Percentiles rank a stretch among this genome's conserved stretches.
Evolutionary conservation across 2,113 vertebrate species (phyloP).

Genomic region (Corythoichthys haematopterus): DNA sequence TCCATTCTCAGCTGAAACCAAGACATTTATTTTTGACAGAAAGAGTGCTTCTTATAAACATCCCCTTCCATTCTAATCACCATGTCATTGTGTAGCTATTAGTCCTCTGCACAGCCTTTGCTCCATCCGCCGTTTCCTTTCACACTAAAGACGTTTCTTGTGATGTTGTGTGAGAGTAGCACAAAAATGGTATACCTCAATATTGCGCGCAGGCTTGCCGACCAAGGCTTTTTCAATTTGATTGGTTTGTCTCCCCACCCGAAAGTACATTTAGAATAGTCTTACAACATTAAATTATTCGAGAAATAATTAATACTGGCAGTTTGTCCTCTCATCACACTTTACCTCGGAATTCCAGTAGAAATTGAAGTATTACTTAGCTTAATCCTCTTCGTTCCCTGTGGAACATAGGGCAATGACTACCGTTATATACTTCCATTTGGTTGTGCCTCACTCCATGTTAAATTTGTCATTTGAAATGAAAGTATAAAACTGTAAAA

Average conservation of each 20-base stretch:
- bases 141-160: conserved; percentile 70
- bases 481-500: conserved; percentile 21
- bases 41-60: conserved; percentile 68
- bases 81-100: conserved; percentile 70
- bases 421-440: too few relatives aligned
- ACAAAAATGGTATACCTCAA: conserved; percentile 62
- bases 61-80: conserved; percentile 66
- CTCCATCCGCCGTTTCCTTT: conserved; percentile 60
- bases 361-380: conserved; percentile 3
- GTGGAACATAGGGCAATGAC: too few relatives aligned
- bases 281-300: conserved; percentile 35
- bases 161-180: conserved; percentile 66
- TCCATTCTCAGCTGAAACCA: conserved; percentile 43
- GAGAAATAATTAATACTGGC: conserved; percentile 53
- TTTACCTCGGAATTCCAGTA: conserved; percentile 19
- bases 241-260: conserved; percentile 43
- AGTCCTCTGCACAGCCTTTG: conserved; percentile 65
- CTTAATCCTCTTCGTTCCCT: too few relatives aligned
- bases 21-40: conserved; percentile 53
- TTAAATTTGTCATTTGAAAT: background rate
- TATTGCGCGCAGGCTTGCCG: conserved; percentile 53
- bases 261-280: conserved; percentile 35
- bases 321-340: conserved; percentile 32
- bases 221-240: conserved; percentile 46
- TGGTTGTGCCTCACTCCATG: too few relatives aligned